Percentiles rank a stretch among this genome's conserved stretches.
These are phyloP conservation scores for Argyresthia albistria DNA, from an alignment of 2,888 invertebrate genomes.

Conservation along the genomic window DNA sequence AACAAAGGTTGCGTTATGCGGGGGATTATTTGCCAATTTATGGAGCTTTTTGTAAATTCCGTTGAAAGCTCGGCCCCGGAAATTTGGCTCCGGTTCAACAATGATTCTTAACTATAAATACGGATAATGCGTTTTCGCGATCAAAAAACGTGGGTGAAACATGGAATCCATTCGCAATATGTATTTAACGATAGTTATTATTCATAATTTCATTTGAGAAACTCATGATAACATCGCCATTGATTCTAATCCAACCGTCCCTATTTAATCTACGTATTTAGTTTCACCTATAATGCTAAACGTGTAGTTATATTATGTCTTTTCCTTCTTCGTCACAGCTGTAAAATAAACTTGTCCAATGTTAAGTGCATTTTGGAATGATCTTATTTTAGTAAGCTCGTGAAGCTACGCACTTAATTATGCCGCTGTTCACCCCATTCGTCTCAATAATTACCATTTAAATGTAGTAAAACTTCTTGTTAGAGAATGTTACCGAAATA, in stretches of 20 bases:
- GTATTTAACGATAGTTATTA: no score
- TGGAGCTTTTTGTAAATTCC: slow-evolving; percentile 68
- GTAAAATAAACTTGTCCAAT: no score
- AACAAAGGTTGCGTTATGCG: slow-evolving; percentile 72
- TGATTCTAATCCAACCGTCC: no score
- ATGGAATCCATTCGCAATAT: slow-evolving; percentile 10
- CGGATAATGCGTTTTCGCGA: slow-evolving; percentile 41
- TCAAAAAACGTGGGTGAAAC: slow-evolving; percentile 37
- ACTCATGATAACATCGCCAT: no score
- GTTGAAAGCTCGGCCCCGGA: slow-evolving; percentile 64
- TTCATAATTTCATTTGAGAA: no score
- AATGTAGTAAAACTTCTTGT: slow-evolving; percentile 29
- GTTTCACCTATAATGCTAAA: neutral
- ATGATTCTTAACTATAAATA: slow-evolving; percentile 68
- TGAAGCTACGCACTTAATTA: slow-evolving; percentile 46
- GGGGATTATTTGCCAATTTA: slow-evolving; percentile 73
- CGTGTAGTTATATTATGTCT: neutral
- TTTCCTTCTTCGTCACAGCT: neutral
- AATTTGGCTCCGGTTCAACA: slow-evolving; percentile 72
- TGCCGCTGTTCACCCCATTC: slow-evolving; percentile 42
- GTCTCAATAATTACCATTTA: slow-evolving; percentile 30
- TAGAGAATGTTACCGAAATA: slow-evolving; percentile 26
- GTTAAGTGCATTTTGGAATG: slow-evolving; percentile 28
- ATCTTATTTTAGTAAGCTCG: slow-evolving; percentile 41
- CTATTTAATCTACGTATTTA: neutral